Conservation (phyloP, 2,888 invertebrate genomes). For the Argyresthia goedartella region DNA sequence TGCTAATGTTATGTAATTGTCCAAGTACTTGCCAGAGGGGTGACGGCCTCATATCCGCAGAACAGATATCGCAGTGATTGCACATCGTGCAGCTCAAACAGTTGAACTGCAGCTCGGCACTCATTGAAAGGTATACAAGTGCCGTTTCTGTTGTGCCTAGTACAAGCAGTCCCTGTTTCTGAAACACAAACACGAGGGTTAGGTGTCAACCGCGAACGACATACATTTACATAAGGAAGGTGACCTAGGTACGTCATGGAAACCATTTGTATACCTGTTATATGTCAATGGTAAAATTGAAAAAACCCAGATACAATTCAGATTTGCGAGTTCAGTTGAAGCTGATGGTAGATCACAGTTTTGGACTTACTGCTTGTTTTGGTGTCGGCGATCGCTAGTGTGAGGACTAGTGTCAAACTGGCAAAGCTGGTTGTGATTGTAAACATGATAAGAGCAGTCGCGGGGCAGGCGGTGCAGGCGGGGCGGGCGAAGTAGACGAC, state of each 20-base stretch:
- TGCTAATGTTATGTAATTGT: not conserved
- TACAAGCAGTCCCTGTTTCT: not conserved
- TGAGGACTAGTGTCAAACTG: slow-evolving; percentile 6
- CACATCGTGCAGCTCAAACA: slow-evolving; percentile 5
- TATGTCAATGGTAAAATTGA: too few relatives aligned
- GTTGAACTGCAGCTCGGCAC: slow-evolving; percentile 10
- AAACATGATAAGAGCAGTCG: slow-evolving; percentile 8
- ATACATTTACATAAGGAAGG: too few relatives aligned
- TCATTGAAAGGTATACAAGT: slow-evolving; percentile 10
- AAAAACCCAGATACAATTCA: too few relatives aligned
- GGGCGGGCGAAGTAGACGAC: slow-evolving; percentile 7
- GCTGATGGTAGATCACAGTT: not conserved
- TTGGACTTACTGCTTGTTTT: slow-evolving; percentile 8
- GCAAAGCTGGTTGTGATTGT: slow-evolving; percentile 4
- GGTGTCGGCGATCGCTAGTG: slow-evolving; percentile 4
- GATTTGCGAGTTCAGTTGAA: too few relatives aligned
- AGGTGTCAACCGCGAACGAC: not conserved
- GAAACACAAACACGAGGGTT: not conserved
- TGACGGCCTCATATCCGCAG: slow-evolving; percentile 14
- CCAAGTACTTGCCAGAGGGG: slow-evolving; percentile 14
- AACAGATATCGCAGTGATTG: slow-evolving; percentile 7
- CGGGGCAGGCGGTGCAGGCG: slow-evolving; percentile 2
- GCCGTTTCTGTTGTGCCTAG: slow-evolving; percentile 5
- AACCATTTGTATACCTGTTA: too few relatives aligned
- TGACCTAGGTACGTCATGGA: too few relatives aligned